A percentile compares a stretch with the other conserved stretches of the same genome.
These are phyloP conservation scores for Halcyon badia DNA, from an alignment of 2,797 vertebrate genomes.

Conservation along the genomic window DNA sequence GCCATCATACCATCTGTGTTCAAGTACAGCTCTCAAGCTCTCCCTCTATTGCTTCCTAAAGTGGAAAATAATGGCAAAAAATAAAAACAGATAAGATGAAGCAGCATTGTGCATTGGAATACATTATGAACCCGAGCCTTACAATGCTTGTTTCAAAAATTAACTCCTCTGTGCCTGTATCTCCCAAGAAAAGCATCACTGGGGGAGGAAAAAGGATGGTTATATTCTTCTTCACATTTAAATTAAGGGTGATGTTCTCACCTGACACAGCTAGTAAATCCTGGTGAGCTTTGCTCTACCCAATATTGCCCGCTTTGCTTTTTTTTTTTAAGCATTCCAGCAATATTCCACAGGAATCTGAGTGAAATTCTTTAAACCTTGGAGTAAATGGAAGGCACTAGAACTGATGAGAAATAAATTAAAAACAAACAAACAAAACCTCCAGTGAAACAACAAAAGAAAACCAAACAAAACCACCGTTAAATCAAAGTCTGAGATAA, in stretches of 20 bases:
- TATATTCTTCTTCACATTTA: background rate
- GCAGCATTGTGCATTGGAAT: conserved; percentile 16
- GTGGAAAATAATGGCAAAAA: conserved; percentile 66
- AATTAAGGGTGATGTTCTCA: conserved; percentile 19
- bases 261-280: background rate
- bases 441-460: background rate
- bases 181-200: background rate
- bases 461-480: background rate
- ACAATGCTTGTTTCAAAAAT: background rate
- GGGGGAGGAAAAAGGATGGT: background rate
- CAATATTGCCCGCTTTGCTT: background rate
- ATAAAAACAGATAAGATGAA: conserved; percentile 54
- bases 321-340: background rate
- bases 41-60: conserved; percentile 65
- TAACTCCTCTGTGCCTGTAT: background rate
- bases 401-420: background rate
- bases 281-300: background rate
- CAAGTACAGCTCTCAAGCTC: conserved; percentile 43
- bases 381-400: background rate
- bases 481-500: background rate
- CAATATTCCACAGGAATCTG: background rate
- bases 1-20: conserved; percentile 73
- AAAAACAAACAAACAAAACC: background rate
- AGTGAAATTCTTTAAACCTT: background rate
- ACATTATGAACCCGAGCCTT: background rate